Conservation (phyloP, 2,888 invertebrate species). For the Oegoconia quadripuncta region DNA sequence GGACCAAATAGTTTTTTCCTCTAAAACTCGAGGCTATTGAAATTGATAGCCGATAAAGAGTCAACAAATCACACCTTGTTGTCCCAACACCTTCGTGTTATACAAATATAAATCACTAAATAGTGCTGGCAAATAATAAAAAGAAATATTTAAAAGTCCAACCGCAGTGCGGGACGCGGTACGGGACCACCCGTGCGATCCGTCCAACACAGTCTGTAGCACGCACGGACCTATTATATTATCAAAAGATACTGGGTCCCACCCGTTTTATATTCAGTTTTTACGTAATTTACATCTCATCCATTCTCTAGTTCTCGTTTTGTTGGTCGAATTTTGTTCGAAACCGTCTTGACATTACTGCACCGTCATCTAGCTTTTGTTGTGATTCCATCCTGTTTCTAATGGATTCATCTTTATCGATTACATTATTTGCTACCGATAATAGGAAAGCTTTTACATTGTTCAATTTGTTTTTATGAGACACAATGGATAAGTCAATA, state of each 20-base stretch:
- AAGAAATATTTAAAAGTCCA: slow-evolving; percentile 69
- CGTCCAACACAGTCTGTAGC: slow-evolving; percentile 43
- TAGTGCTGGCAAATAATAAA: slow-evolving; percentile 66
- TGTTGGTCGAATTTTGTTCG: slow-evolving; percentile 38
- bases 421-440: slow-evolving; percentile 55
- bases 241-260: slow-evolving; percentile 60
- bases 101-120: slow-evolving; percentile 70
- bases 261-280: slow-evolving; percentile 58
- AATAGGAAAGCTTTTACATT: slow-evolving; percentile 26
- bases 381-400: slow-evolving; percentile 43
- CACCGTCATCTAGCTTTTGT: slow-evolving; percentile 52
- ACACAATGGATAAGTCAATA: too few relatives aligned
- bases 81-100: slow-evolving; percentile 69
- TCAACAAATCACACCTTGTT: slow-evolving; percentile 66
- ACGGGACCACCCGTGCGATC: slow-evolving; percentile 69
- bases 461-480: slow-evolving; percentile 8
- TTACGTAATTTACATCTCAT: slow-evolving; percentile 69
- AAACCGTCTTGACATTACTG: slow-evolving; percentile 32
- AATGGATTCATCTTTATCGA: slow-evolving; percentile 58
- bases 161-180: slow-evolving; percentile 42
- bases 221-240: slow-evolving; percentile 67
- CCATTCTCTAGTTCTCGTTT: slow-evolving; percentile 41
- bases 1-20: slow-evolving; percentile 2
- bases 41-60: slow-evolving; percentile 59
- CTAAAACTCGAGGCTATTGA: slow-evolving; percentile 26